These are phyloP conservation scores for Netelia melanura DNA, from an alignment of 2,888 invertebrate genomes.

Conservation along the genomic window DNA sequence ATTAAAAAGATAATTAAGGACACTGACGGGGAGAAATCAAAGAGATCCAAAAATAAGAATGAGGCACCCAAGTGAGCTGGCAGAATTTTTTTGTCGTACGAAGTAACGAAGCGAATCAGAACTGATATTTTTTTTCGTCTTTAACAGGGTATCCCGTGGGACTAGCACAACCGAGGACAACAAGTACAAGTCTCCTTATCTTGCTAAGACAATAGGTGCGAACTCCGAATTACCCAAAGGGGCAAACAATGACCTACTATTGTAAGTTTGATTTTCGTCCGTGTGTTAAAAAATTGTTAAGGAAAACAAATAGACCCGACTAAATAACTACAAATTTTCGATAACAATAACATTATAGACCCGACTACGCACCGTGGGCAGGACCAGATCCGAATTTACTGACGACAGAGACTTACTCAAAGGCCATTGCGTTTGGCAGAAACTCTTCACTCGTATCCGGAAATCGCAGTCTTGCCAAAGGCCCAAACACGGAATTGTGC, in stretches of 20 bases:
- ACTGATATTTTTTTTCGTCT: background rate
- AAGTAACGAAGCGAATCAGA: background rate
- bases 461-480: conserved; percentile 86
- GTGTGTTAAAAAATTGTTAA: conserved; percentile 38
- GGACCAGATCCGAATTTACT: conserved; percentile 90
- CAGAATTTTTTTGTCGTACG: conserved; percentile 25
- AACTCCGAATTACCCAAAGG: conserved; percentile 91
- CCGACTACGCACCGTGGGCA: conserved; percentile 94
- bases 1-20: conserved; percentile 80
- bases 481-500: conserved; percentile 88
- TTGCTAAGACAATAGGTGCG: conserved; percentile 88
- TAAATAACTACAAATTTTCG: background rate
- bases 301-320: no score
- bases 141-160: conserved; percentile 83
- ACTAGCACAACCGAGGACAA: conserved; percentile 85
- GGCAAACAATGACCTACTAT: conserved; percentile 90
- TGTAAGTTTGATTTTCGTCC: conserved; percentile 87
- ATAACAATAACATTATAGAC: conserved; percentile 85
- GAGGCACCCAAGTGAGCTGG: conserved; percentile 84
- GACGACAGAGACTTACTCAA: conserved; percentile 77
- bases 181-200: conserved; percentile 88
- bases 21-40: conserved; percentile 81
- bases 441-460: conserved; percentile 85
- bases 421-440: conserved; percentile 85
- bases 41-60: conserved; percentile 83